phyloP scores from a whole-genome alignment of 1,140 invertebrate species.

The Liolophura sinensis region DNA sequence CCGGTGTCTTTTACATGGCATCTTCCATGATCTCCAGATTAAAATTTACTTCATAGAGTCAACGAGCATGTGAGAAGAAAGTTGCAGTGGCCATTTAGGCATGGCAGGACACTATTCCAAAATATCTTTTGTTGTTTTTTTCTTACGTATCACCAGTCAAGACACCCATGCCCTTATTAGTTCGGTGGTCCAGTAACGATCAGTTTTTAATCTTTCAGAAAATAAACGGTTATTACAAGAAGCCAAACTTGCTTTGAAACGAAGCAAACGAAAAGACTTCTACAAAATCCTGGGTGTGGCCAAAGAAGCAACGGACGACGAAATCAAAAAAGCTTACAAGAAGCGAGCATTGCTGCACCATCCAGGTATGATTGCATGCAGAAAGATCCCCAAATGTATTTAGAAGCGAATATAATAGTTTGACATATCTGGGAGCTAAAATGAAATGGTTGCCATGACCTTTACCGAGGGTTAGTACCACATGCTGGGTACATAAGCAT shows the following conservation, averaged over 20 bases:
- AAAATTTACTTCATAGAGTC: too few species aligned
- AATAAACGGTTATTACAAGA: conserved; percentile 68
- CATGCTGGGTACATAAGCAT: too few species aligned
- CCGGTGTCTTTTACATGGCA: too few species aligned
- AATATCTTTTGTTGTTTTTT: conserved; percentile 4
- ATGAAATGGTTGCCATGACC: too few species aligned
- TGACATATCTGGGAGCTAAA: too few species aligned
- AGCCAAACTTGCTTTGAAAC: conserved; percentile 79
- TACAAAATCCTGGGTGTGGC: conserved; percentile 90
- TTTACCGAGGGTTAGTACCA: too few species aligned
- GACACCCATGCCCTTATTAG: neutral
- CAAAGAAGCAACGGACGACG: conserved; percentile 88
- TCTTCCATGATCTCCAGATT: too few species aligned
- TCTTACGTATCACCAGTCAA: neutral
- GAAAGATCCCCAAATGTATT: too few species aligned
- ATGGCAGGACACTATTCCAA: too few species aligned
- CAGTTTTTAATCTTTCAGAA: conserved; percentile 38
- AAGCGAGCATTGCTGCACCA: conserved; percentile 97
- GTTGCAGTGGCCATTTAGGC: too few species aligned
- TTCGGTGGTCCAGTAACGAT: neutral
- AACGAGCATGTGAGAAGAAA: too few species aligned
- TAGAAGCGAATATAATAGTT: too few species aligned
- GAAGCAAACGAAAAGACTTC: conserved; percentile 82
- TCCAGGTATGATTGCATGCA: conserved; percentile 76
- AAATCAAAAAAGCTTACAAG: conserved; percentile 88